Evolutionary conservation across 2,888 invertebrate genomes (phyloP).

Genomic region (Hyppa rectilinea): DNA sequence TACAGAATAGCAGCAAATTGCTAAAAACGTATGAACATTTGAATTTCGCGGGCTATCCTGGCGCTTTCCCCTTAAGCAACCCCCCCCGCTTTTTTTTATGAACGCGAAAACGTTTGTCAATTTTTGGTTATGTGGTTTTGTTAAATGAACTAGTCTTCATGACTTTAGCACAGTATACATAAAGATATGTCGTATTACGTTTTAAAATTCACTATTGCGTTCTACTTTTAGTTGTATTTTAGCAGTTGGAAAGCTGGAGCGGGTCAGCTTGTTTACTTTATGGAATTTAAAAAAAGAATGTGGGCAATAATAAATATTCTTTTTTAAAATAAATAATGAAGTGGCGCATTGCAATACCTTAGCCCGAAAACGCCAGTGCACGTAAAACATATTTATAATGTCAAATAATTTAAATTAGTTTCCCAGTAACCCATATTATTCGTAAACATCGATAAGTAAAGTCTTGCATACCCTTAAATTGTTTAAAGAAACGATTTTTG

Average conservation of each 20-base stretch:
- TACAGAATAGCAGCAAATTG: too few relatives aligned
- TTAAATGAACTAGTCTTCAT: constrained; percentile 51
- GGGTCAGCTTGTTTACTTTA: background rate
- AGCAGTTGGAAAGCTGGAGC: background rate
- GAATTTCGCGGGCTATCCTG: too few relatives aligned
- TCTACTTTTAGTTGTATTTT: background rate
- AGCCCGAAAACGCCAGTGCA: background rate
- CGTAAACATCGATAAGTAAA: background rate
- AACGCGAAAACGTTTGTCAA: background rate
- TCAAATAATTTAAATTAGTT: background rate
- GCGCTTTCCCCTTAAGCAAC: background rate
- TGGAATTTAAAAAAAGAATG: background rate
- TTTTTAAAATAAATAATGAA: background rate
- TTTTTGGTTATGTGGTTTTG: constrained; percentile 65
- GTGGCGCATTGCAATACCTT: background rate
- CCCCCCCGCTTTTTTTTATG: background rate
- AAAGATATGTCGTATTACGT: constrained; percentile 71
- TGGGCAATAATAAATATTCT: too few relatives aligned
- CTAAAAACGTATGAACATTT: too few relatives aligned
- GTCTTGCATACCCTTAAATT: background rate
- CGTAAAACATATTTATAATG: background rate
- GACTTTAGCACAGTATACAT: constrained; percentile 59
- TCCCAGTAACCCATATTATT: background rate
- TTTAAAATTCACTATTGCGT: constrained; percentile 36
- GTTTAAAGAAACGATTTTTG: background rate